Base-by-base conservation (phyloP, 2,888 invertebrate genomes). In the Apamea sordens region DNA sequence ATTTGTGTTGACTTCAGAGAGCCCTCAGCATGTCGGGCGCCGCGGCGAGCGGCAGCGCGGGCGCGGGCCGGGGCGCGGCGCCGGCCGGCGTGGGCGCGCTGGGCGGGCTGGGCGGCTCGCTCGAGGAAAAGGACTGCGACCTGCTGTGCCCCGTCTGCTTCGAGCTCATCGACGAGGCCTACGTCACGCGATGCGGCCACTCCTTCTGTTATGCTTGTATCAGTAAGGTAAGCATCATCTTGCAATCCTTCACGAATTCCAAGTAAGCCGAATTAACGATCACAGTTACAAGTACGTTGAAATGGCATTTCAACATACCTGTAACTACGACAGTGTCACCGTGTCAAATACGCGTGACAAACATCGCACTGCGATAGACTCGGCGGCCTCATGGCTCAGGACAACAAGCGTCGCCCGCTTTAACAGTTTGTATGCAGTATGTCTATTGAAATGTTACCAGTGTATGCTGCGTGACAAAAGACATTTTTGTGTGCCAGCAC, bases 171-270 rank as follows among this genome's bases (percentile, higher is more conserved):
- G 98, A 98, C 88, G 99, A 99, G 94, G 99, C 99, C 0, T 98
- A 99, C 94, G 98, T 99, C 91, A 99, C 99, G 0, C 98, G 98
- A 88, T 99, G 99, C 95, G 99, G 99, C 0, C 99, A 99, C 93
- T 99, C 99, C 2, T 99, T 98, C 96, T 99, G 99, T 94, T 98
- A 98, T 92, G 97, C 97, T 32, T 99, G 99, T 94, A 98, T 99
- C 90, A 90, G 91, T 73, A 99, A 99, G 96, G 84, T 83, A 24
- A 63, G 44, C 15, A 4, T n/a, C 28, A 13, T 41, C 21, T 63
- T 64, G 21, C 18, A 32, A 32, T 32, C 18, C 18, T 32, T 10
- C 21, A 59, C 13, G n/a, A 53, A 53, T 53, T 7, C 18, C 28
- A 8, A 32, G 15, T 18, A 32, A 56, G n/a, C n/a, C 10, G n/a